Percentiles rank a stretch among this genome's conserved stretches.
Conservation (phyloP, 2,113 vertebrate species). For the Megalops atlanticus region DNA sequence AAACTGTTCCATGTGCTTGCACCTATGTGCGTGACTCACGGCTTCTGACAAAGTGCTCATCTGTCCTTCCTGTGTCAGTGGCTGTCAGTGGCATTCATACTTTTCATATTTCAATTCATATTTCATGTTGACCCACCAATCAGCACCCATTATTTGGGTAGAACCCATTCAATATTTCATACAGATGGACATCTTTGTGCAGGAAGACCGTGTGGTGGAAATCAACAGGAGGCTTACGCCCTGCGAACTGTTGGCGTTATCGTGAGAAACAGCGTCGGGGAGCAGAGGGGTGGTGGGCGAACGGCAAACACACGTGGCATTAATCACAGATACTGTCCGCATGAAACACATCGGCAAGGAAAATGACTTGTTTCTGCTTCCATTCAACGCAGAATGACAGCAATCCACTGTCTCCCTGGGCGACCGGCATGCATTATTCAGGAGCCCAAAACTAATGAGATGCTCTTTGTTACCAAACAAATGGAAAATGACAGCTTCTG, state of each 20-base stretch:
- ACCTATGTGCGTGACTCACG: no score
- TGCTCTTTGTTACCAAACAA: conserved; percentile 12
- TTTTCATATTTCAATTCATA: no score
- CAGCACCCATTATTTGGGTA: neutral
- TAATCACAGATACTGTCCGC: conserved; percentile 10
- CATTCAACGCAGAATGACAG: conserved; percentile 13
- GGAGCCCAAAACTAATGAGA: conserved; percentile 18
- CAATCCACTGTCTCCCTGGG: neutral
- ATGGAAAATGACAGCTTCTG: conserved; percentile 17
- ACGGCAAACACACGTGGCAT: conserved; percentile 8
- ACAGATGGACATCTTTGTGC: neutral
- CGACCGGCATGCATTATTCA: neutral
- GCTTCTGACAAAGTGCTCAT: no score
- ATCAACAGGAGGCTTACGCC: neutral
- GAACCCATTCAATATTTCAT: neutral
- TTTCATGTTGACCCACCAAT: conserved; percentile 4
- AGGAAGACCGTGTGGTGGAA: neutral
- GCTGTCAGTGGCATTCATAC: neutral
- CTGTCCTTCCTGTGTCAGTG: no score
- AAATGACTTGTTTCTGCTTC: neutral
- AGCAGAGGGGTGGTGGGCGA: neutral
- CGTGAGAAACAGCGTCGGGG: conserved; percentile 9
- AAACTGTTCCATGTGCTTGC: no score
- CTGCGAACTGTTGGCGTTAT: conserved; percentile 20
- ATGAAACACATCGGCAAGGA: neutral